These are phyloP conservation scores for Drosophila subsilvestris DNA, from an alignment of 2,888 invertebrate species.

Conservation along the genomic window DNA sequence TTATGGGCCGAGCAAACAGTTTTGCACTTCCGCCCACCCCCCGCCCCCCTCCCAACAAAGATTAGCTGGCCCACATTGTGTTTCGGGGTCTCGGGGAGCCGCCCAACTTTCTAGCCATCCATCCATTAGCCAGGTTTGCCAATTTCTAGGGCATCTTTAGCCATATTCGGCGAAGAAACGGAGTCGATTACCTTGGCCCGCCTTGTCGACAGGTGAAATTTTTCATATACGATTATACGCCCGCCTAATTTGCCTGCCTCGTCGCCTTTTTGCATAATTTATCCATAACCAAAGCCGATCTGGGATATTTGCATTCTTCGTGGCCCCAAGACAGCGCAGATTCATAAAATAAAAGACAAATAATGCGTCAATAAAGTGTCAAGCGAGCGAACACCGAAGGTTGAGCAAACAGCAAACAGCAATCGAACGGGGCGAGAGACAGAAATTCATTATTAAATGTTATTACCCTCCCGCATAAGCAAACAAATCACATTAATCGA, in stretches of 20 bases:
- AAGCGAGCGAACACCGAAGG: conserved; percentile 36
- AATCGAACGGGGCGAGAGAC: conserved; percentile 22
- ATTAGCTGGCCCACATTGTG: conserved; percentile 18
- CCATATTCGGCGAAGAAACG: conserved; percentile 50
- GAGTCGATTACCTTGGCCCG: conserved; percentile 65
- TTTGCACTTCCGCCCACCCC: conserved; percentile 55
- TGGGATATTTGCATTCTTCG: conserved; percentile 61
- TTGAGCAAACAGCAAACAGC: conserved; percentile 37
- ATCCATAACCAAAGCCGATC: conserved; percentile 49
- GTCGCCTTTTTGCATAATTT: conserved; percentile 62
- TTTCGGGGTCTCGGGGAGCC: conserved; percentile 21
- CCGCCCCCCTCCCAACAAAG: too few species aligned
- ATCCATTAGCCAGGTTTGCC: conserved; percentile 30
- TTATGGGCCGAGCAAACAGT: conserved; percentile 5
- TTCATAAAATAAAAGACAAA: conserved; percentile 18
- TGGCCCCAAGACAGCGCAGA: conserved; percentile 20
- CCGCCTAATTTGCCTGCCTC: conserved; percentile 58
- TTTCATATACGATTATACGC: conserved; percentile 38
- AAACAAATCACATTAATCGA: conserved; percentile 31
- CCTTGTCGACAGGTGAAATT: conserved; percentile 69
- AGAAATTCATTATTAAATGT: conserved; percentile 49
- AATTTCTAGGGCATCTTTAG: conserved; percentile 62
- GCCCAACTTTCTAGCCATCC: conserved; percentile 57
- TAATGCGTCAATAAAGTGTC: conserved; percentile 54
- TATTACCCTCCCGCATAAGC: conserved; percentile 50